A percentile compares a stretch with the other conserved stretches of the same genome.
These are phyloP conservation scores for Sphaeramia orbicularis DNA, from an alignment of 2,797 vertebrate genomes.

Conservation along the genomic window DNA sequence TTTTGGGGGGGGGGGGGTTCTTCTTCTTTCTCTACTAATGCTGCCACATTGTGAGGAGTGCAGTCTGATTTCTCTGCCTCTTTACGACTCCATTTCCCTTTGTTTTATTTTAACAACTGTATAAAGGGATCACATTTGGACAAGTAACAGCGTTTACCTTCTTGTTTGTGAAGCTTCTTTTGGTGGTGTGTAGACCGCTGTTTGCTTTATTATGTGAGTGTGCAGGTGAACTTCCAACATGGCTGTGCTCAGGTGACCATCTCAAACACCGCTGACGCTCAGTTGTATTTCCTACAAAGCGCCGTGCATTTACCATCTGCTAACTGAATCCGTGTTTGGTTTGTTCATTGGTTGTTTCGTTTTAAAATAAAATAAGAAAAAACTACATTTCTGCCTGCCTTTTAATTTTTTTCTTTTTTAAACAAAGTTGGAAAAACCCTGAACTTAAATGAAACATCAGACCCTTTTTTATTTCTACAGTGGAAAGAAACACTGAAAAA, in stretches of 20 bases:
- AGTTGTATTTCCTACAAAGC: background rate
- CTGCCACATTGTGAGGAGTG: background rate
- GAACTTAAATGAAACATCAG: too few relatives aligned
- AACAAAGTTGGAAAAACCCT: too few relatives aligned
- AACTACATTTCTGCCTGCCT: too few relatives aligned
- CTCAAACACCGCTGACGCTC: background rate
- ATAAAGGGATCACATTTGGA: background rate
- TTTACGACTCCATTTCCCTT: background rate
- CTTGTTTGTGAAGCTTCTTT: slow-evolving; percentile 12
- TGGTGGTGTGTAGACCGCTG: background rate
- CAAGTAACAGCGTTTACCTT: background rate
- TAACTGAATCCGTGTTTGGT: too few relatives aligned
- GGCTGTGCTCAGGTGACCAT: background rate
- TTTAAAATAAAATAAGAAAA: too few relatives aligned
- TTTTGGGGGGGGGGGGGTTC: too few relatives aligned
- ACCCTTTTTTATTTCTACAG: too few relatives aligned
- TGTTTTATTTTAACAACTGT: slow-evolving; percentile 21
- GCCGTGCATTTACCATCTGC: too few relatives aligned
- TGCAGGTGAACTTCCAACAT: background rate
- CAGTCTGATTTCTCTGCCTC: background rate
- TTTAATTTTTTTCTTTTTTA: too few relatives aligned
- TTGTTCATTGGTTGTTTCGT: too few relatives aligned
- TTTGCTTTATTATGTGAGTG: background rate
- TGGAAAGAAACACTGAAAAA: too few relatives aligned
- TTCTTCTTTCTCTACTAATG: slow-evolving; percentile 1